These are phyloP conservation scores for Gryllus bimaculatus DNA, from an alignment of 1,140 invertebrate genomes.

Conservation along the genomic window DNA sequence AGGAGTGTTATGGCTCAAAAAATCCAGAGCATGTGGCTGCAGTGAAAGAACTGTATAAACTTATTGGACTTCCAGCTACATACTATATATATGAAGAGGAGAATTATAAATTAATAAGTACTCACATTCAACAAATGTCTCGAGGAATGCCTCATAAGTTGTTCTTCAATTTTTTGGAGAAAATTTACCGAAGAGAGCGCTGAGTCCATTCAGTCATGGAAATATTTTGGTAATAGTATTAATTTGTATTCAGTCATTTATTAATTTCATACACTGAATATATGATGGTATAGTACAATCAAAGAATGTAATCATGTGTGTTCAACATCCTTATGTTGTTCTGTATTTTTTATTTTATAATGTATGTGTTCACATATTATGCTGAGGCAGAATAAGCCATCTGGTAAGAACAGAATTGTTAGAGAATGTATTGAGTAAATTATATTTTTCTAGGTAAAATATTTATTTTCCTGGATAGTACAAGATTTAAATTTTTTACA, in stretches of 20 bases:
- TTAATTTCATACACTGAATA: neutral
- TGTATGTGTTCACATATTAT: no score
- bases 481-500: no score
- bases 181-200: slow-evolving; percentile 60
- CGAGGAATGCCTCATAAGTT: slow-evolving; percentile 70
- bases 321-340: no score
- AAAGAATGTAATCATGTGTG: no score
- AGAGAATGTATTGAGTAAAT: no score
- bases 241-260: neutral
- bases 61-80: slow-evolving; percentile 63
- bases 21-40: slow-evolving; percentile 56
- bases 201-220: neutral
- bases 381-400: no score
- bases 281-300: neutral
- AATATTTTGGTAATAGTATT: neutral
- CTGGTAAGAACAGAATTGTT: no score
- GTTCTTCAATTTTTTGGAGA: slow-evolving; percentile 73
- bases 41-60: slow-evolving; percentile 71
- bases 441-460: no score
- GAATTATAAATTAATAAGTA: slow-evolving; percentile 68
- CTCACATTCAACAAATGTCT: slow-evolving; percentile 76
- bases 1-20: slow-evolving; percentile 67
- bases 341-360: no score
- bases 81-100: slow-evolving; percentile 81
- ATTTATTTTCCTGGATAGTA: no score